Base-by-base conservation (phyloP, 2,888 invertebrate species). In the Cacoxenus indagator region DNA sequence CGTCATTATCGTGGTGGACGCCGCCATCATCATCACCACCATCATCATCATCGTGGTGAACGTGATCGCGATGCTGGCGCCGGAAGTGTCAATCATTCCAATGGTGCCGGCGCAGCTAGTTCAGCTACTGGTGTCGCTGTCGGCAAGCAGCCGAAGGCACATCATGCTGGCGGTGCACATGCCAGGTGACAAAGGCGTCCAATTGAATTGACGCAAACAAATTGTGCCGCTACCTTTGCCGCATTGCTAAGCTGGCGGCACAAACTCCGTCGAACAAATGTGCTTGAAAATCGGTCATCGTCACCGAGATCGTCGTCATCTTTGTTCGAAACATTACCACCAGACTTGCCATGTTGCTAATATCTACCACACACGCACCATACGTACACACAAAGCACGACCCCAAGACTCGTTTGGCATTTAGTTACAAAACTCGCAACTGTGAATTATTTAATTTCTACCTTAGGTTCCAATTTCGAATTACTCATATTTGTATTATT, bases 101-200 rank as follows among this genome's bases (percentile, higher is more conserved):
- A 65, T 68, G 67, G 54, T 9, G 54, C 70, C 46, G 55, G 76
- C n/a, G 70, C 55, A 57, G 55, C 73, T 37, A 22, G 31, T 19
- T 4, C 57, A 22, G 43, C 65, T 11, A 8, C 70, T 31, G 6
- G 65, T 3, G 73, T 71, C 45, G 70, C 73, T 29, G 72, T 74
- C 59, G 81, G 82, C 74, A 87, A 87, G 69, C 87, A 86, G 68
- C 73, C 84, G 70, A 86, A 86, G 81, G 80, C 81, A 24, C 78
- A 84, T 57, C 73, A 81, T 64, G 82, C 86, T 73, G 81, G 83
- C 67, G 78, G 77, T 59, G 75, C 80, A 26, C 85, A 81, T 81
- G 79, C 82, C 83, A 87, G 87, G 87, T 87, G 87, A 87, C 87
- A 85, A 80, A 84, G 83, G 86, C 78, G 75, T 76, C 31, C 17